Evolutionary conservation across 2,113 vertebrate species (phyloP), one percentile per base, ranked within the genome.

Genomic region (Syrmaticus mikado): DNA sequence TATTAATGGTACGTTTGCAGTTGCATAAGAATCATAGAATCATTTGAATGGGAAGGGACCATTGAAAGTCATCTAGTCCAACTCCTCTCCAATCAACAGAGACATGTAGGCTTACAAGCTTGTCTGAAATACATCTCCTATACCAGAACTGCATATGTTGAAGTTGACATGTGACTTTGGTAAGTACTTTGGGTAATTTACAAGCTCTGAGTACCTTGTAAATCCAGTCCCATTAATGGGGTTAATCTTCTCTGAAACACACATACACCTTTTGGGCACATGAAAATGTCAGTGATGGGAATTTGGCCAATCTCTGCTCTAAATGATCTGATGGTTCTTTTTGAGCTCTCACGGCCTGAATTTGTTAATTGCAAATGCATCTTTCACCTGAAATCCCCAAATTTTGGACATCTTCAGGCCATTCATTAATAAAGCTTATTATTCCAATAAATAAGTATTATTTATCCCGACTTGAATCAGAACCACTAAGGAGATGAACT

Each of bases 1-100:
- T 25, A 41, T 18, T 32, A 15, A n/a, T 8, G 9, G 2, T 36
- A 8, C 32, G 0, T 1, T 6, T 25, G 19, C 19, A n/a, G 2
- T n/a, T 83, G 53, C 15, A 8, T 11, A 76, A 58, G 41, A 32
- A 32, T 32, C 52, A 28, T 32, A 32, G 30, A 57, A 32, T 19
- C 30, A 19, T 32, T 32, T 53, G 27, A 53, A 16, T 53, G 30
- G 27, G 52, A 28, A 53, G 27, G 15, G 27, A 10, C 52, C 8
- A 28, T 6, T 30, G 52, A 17, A 53, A 27, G 15, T 53, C 52
- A 53, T 30, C 52, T 30, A 53, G 27, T 28, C 15, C 27, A 53
- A 28, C 52, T 53, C 27, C 27, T 14, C 52, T 53, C 8, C 52
- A 53, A 28, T 17, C 5, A 30, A 17, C 27, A 16, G 52, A 28